These are phyloP conservation scores for Taenaris catops DNA, from an alignment of 2,888 invertebrate genomes.

Conservation along the genomic window DNA sequence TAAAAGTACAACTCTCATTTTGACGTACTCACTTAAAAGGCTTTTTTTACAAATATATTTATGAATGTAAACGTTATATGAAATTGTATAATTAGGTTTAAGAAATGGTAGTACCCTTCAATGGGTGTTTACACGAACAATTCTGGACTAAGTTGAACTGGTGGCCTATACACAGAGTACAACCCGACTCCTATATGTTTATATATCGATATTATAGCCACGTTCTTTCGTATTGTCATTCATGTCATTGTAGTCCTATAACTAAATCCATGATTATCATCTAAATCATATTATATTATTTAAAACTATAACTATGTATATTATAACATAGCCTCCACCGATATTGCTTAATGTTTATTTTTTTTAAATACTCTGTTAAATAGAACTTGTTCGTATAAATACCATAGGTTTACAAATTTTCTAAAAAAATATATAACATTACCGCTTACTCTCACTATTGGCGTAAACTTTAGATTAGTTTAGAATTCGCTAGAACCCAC, in stretches of 20 bases:
- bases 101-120: slow-evolving; percentile 47
- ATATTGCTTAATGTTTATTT: no score
- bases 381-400: slow-evolving; percentile 11
- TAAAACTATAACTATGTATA: no score
- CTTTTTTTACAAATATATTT: slow-evolving; percentile 65
- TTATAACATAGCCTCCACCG: no score
- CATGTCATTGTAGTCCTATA: no score
- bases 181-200: no score
- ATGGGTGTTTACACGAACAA: slow-evolving; percentile 7
- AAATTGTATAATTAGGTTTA: slow-evolving; percentile 37
- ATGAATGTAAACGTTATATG: slow-evolving; percentile 19
- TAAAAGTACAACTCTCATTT: slow-evolving; percentile 59
- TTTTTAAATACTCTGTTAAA: no score
- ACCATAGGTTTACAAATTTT: background rate
- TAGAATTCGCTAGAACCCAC: slow-evolving; percentile 72
- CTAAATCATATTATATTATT: no score
- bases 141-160: no score
- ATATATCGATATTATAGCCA: no score
- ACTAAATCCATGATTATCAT: no score
- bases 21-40: slow-evolving; percentile 53
- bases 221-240: no score
- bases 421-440: slow-evolving; percentile 32
- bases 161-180: no score
- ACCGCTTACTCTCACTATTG: slow-evolving; percentile 40
- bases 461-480: slow-evolving; percentile 49